phyloP scores from a whole-genome alignment of 1,140 invertebrate genomes.

The Trissolcus basalis region DNA sequence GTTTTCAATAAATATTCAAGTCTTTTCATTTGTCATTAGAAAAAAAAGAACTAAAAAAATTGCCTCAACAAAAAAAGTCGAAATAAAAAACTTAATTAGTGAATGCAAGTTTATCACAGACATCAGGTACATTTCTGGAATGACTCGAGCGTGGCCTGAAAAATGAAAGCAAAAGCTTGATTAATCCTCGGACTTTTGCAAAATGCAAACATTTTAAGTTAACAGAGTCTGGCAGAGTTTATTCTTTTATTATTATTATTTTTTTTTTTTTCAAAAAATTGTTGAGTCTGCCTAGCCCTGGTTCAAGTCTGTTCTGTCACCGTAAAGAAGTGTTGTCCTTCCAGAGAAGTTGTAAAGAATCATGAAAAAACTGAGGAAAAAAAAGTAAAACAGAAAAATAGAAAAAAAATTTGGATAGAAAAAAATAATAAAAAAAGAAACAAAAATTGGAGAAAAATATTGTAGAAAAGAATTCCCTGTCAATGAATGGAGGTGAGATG shows the following conservation, averaged over 20 bases:
- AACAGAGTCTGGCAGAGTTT: background rate
- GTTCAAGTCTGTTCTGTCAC: constrained; percentile 70
- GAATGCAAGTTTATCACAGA: constrained; percentile 68
- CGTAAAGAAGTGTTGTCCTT: constrained; percentile 63
- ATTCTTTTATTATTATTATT: no score
- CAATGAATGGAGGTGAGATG: constrained; percentile 47
- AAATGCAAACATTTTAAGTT: background rate
- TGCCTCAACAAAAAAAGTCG: background rate
- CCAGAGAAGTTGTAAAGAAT: constrained; percentile 59
- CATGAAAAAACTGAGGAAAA: constrained; percentile 18
- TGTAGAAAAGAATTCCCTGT: constrained; percentile 8
- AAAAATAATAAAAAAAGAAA: constrained; percentile 4
- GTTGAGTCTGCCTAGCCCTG: no score
- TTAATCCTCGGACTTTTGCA: constrained; percentile 12
- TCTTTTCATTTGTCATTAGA: constrained; percentile 4
- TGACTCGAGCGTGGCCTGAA: constrained; percentile 67
- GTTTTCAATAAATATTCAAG: background rate
- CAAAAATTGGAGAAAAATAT: background rate
- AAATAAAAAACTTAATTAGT: constrained; percentile 19
- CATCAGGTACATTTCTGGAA: constrained; percentile 71
- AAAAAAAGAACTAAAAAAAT: background rate
- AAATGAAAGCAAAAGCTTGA: constrained; percentile 63
- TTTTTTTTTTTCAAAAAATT: constrained; percentile 3
- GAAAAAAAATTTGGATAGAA: constrained; percentile 4
- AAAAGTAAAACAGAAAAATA: background rate